A percentile compares a stretch with the other conserved stretches of the same genome.
These are phyloP conservation scores for Acestrorhynchus altus DNA, from an alignment of 2,797 vertebrate genomes.

Conservation along the genomic window DNA sequence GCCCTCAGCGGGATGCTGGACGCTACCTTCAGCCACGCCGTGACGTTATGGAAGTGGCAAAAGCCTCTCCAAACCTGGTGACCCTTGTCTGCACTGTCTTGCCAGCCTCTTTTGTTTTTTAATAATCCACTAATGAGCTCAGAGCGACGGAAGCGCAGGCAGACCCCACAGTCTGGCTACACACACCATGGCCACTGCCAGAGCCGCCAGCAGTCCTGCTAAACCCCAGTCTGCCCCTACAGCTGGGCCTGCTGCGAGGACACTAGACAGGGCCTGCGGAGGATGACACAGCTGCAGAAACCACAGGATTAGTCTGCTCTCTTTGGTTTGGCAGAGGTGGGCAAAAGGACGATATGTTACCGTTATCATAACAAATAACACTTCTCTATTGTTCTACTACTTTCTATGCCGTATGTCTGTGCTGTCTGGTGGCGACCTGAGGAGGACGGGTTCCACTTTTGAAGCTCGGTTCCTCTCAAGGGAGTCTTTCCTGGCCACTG, in stretches of 20 bases:
- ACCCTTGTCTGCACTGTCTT: slow-evolving; percentile 11
- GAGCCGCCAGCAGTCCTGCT: background rate
- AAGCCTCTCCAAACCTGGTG: slow-evolving; percentile 19
- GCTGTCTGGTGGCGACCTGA: too few relatives aligned
- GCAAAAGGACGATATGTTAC: background rate
- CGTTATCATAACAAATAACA: too few relatives aligned
- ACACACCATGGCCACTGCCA: slow-evolving; percentile 1
- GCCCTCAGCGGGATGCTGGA: too few relatives aligned
- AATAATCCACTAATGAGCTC: slow-evolving; percentile 78
- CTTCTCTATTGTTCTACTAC: too few relatives aligned
- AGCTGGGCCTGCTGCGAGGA: slow-evolving; percentile 26
- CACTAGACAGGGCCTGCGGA: slow-evolving; percentile 17
- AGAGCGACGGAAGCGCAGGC: slow-evolving; percentile 64
- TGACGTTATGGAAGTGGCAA: background rate
- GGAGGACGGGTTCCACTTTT: too few relatives aligned
- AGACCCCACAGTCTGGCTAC: slow-evolving; percentile 63
- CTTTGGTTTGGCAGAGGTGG: background rate
- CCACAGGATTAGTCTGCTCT: slow-evolving; percentile 34
- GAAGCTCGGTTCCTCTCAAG: too few relatives aligned
- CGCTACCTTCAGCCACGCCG: background rate
- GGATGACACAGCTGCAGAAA: slow-evolving; percentile 28
- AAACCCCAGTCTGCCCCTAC: background rate
- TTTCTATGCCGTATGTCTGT: too few relatives aligned
- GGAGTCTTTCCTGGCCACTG: too few relatives aligned
- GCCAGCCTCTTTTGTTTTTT: slow-evolving; percentile 34